These are phyloP conservation scores for Ochlodes sylvanus DNA, from an alignment of 2,888 invertebrate genomes.

Conservation along the genomic window DNA sequence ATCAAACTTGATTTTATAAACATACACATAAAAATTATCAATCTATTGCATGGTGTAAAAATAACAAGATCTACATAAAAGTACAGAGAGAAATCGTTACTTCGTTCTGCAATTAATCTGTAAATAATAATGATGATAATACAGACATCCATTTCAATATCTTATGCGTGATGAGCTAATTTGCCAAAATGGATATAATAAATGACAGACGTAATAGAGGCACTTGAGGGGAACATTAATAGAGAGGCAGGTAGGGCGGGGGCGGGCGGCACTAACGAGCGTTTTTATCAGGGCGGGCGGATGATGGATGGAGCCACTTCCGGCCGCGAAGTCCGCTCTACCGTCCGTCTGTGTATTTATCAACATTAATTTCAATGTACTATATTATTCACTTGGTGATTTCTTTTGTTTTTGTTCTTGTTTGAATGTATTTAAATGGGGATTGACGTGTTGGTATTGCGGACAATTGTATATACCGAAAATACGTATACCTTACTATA, in stretches of 20 bases:
- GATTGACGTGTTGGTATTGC: not conserved
- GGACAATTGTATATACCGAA: not conserved
- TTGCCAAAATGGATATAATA: conserved; percentile 84
- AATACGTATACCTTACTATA: too few species aligned
- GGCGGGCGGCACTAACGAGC: conserved; percentile 75
- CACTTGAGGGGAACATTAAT: conserved; percentile 83
- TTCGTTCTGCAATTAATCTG: too few species aligned
- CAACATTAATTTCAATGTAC: conserved; percentile 76
- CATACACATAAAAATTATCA: too few species aligned
- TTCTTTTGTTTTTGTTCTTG: conserved; percentile 21
- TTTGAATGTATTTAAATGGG: conserved; percentile 18
- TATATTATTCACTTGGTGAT: conserved; percentile 33
- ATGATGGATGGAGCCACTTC: conserved; percentile 82
- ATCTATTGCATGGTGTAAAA: too few species aligned
- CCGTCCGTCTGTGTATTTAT: conserved; percentile 77
- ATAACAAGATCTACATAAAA: too few species aligned
- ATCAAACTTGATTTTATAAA: too few species aligned
- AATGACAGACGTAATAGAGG: conserved; percentile 83
- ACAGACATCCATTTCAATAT: not conserved
- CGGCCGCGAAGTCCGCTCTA: conserved; percentile 75
- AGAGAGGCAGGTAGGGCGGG: conserved; percentile 75
- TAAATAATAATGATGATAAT: too few species aligned
- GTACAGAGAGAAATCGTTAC: too few species aligned
- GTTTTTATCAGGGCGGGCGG: conserved; percentile 83
- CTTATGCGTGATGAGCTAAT: conserved; percentile 71